Evolutionary conservation across 2,888 invertebrate species (phyloP).

Genomic region (Micropterix aruncella): DNA sequence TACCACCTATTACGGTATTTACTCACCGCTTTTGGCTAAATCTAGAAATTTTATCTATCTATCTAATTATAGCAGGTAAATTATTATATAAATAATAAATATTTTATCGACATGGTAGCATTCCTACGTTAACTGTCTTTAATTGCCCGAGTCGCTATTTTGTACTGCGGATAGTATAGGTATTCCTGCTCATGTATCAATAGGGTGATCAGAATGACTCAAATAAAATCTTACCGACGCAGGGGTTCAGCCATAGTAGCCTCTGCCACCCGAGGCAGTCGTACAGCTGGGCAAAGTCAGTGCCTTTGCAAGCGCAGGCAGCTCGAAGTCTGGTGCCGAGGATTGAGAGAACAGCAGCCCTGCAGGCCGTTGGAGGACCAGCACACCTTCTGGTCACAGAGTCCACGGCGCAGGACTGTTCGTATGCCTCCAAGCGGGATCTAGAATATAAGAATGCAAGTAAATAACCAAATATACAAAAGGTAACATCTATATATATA

Average conservation of each 20-base stretch:
- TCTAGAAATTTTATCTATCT: too few species aligned
- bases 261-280: slow-evolving; percentile 86
- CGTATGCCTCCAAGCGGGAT: slow-evolving; percentile 70
- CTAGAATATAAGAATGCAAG: slow-evolving; percentile 41
- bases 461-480: slow-evolving; percentile 4
- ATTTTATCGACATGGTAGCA: too few species aligned
- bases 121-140: too few species aligned
- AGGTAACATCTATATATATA: too few species aligned
- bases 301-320: slow-evolving; percentile 78
- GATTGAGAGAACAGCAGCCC: slow-evolving; percentile 74
- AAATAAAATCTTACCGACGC: slow-evolving; percentile 88
- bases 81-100: too few species aligned
- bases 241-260: slow-evolving; percentile 82
- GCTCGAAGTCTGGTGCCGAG: slow-evolving; percentile 80
- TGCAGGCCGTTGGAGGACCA: slow-evolving; percentile 71
- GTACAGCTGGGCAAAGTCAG: slow-evolving; percentile 71
- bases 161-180: too few species aligned
- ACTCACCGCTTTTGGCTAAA: too few species aligned
- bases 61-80: too few species aligned
- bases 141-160: too few species aligned
- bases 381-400: slow-evolving; percentile 82
- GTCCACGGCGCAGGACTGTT: slow-evolving; percentile 85
- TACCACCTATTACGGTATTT: too few species aligned
- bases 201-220: too few species aligned
- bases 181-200: too few species aligned